Percentiles rank a stretch among this genome's conserved stretches.
phyloP scores from a whole-genome alignment of 1,140 invertebrate species.

The Himalopsyche phryganea region DNA sequence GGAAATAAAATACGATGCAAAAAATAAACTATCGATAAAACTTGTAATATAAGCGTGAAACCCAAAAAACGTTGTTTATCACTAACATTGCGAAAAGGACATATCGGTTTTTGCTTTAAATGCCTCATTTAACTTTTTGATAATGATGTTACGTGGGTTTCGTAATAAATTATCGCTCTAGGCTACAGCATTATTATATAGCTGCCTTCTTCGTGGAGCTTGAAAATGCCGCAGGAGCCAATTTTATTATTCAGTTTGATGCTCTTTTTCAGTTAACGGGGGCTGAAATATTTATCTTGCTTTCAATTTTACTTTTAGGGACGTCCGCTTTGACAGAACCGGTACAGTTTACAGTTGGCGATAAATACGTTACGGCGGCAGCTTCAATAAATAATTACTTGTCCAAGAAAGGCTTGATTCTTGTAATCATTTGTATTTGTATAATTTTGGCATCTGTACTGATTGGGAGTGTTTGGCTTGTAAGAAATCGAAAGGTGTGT shows the following conservation, averaged over 20 bases:
- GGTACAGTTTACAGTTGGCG: constrained; percentile 67
- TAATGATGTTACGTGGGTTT: not conserved
- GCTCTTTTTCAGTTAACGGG: too few species aligned
- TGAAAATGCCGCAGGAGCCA: not conserved
- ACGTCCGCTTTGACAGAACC: constrained; percentile 70
- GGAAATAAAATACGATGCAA: too few species aligned
- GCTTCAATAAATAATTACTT: constrained; percentile 55
- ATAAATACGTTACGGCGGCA: constrained; percentile 63
- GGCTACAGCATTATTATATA: too few species aligned
- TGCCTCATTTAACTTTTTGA: too few species aligned
- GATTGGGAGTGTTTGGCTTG: constrained; percentile 61
- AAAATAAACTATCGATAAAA: too few species aligned
- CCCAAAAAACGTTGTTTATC: too few species aligned
- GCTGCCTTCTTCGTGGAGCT: not conserved
- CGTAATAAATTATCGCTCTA: too few species aligned
- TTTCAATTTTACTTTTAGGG: constrained; percentile 44
- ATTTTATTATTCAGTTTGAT: not conserved
- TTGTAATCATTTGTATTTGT: constrained; percentile 64
- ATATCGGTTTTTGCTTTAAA: too few species aligned
- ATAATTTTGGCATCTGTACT: constrained; percentile 62
- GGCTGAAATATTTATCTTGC: too few species aligned
- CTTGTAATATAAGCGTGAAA: too few species aligned
- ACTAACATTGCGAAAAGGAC: too few species aligned
- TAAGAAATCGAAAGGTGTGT: constrained; percentile 58
- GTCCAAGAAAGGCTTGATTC: constrained; percentile 57